Conservation (phyloP, 2,888 invertebrate genomes). For the Lasius platythorax region DNA sequence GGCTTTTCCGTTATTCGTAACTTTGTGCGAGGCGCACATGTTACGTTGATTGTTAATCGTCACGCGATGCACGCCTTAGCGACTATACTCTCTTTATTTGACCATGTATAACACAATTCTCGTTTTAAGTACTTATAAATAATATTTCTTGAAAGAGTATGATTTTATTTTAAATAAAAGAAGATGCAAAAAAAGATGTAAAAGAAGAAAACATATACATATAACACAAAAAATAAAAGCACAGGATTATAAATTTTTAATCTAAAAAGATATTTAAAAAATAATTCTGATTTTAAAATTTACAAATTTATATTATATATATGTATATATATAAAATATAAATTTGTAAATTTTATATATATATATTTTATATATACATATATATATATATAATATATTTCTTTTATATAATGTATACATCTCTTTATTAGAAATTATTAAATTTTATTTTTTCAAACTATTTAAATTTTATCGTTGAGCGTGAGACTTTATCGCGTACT, state of each 20-base stretch:
- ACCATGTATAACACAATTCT: not conserved
- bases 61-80: not conserved
- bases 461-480: not conserved
- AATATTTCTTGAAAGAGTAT: not conserved
- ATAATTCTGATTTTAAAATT: not conserved
- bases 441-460: not conserved
- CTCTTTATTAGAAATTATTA: not conserved
- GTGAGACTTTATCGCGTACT: not conserved
- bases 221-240: not conserved
- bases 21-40: not conserved
- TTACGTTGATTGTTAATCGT: conserved; percentile 21
- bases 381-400: not conserved
- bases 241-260: not conserved
- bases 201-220: too few species aligned
- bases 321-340: not conserved
- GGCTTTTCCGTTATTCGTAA: conserved; percentile 3
- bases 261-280: not conserved
- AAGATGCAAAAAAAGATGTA: too few species aligned
- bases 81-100: not conserved
- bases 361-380: not conserved
- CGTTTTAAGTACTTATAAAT: not conserved
- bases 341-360: not conserved
- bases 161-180: not conserved
- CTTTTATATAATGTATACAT: not conserved
- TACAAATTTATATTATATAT: not conserved